Evolutionary conservation across 1,140 invertebrate species (phyloP).

Genomic region (Brachionus calyciflorus): DNA sequence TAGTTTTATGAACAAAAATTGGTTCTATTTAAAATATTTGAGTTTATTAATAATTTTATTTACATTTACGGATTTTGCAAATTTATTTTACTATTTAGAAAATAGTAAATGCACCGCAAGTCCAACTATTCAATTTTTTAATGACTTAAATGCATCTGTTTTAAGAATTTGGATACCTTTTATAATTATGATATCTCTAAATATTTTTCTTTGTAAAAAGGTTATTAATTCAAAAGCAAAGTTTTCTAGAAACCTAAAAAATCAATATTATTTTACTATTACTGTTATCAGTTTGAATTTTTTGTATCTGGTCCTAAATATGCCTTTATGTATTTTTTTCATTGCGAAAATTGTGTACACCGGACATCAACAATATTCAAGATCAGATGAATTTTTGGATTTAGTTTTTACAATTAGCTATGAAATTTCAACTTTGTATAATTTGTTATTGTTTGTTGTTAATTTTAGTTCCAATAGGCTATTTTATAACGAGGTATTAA

Average conservation of each 20-base stretch:
- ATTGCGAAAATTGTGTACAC: neutral
- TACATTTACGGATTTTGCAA: neutral
- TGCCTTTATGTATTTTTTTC: conserved; percentile 18
- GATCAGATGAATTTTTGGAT: neutral
- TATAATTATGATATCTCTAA: neutral
- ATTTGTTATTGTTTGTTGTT: conserved; percentile 26
- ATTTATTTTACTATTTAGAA: neutral
- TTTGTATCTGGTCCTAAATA: conserved; percentile 28
- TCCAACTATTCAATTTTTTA: neutral
- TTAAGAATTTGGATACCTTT: neutral
- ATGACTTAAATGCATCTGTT: neutral
- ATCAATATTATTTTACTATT: neutral
- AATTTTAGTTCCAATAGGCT: neutral
- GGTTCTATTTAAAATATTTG: neutral
- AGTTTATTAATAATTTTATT: neutral
- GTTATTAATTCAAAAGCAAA: neutral
- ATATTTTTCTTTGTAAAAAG: neutral
- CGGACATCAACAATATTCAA: neutral
- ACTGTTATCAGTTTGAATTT: conserved; percentile 6
- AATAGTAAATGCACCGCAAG: neutral
- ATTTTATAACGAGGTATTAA: neutral
- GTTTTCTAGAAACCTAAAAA: neutral
- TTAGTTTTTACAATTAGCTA: neutral
- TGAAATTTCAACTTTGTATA: conserved; percentile 19
- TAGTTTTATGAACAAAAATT: neutral